Percentiles rank a stretch among this genome's conserved stretches.
phyloP scores from a whole-genome alignment of 2,113 vertebrate genomes.

The Cyprinodon variegatus region DNA sequence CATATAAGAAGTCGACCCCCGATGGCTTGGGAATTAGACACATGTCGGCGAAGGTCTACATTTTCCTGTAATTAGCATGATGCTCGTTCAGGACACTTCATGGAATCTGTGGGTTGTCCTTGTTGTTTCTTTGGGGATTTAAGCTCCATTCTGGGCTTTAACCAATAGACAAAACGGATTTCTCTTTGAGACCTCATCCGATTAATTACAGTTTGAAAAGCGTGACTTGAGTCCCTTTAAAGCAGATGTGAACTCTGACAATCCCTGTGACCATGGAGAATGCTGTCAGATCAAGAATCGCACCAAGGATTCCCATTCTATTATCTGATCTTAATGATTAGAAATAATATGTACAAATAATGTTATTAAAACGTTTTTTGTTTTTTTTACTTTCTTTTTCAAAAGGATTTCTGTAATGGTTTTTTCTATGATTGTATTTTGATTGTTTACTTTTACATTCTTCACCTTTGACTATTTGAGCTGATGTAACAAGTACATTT shows the following conservation, averaged over 20 bases:
- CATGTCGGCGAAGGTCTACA: conserved; percentile 64
- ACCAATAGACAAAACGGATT: conserved; percentile 60
- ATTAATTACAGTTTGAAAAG: conserved; percentile 73
- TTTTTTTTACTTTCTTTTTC: no score
- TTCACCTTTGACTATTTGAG: no score
- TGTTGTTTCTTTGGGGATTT: conserved; percentile 55
- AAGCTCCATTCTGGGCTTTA: conserved; percentile 54
- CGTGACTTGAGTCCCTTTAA: conserved; percentile 70
- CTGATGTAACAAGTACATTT: no score
- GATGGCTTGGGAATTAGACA: conserved; percentile 71
- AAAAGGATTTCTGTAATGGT: no score
- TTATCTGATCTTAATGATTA: conserved; percentile 51
- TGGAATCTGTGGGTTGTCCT: conserved; percentile 63
- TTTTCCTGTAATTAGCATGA: conserved; percentile 74
- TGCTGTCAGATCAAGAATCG: conserved; percentile 61
- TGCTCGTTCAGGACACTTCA: conserved; percentile 77
- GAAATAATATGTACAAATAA: conserved; percentile 9
- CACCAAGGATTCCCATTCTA: conserved; percentile 48
- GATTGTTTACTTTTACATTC: no score
- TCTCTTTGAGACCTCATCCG: conserved; percentile 78
- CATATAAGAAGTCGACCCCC: conserved; percentile 59
- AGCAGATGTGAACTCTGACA: conserved; percentile 63
- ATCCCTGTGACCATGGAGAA: conserved; percentile 61
- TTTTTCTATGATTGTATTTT: no score
- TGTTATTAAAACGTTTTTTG: no score